A percentile compares a stretch with the other conserved stretches of the same genome.
Conservation (phyloP, 2,888 invertebrate genomes). For the Synergus gifuensis region DNA sequence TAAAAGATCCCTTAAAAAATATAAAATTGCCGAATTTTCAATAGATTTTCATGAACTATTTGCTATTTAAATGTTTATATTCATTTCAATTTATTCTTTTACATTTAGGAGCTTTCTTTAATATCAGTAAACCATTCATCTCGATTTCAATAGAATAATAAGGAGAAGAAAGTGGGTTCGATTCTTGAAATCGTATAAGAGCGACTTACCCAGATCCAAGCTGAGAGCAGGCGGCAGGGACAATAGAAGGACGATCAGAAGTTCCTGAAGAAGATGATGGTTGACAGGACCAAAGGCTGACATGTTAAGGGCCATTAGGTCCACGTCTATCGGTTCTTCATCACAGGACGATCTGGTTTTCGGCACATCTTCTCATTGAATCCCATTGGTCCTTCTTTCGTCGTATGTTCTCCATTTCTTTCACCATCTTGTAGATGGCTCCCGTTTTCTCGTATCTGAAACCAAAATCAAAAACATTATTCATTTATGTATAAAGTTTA, state of each 20-base stretch:
- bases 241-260: conserved; percentile 69
- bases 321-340: conserved; percentile 67
- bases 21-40: too few species aligned
- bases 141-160: conserved; percentile 15
- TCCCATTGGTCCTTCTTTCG: conserved; percentile 46
- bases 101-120: background rate
- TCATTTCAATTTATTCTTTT: too few species aligned
- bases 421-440: conserved; percentile 52
- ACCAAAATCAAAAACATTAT: conserved; percentile 41
- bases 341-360: conserved; percentile 66
- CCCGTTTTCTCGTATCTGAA: conserved; percentile 47
- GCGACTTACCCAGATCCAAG: conserved; percentile 68
- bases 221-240: conserved; percentile 63
- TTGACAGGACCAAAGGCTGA: conserved; percentile 66
- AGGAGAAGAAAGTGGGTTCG: conserved; percentile 35
- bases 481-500: background rate
- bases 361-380: conserved; percentile 42
- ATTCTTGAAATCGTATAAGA: conserved; percentile 46
- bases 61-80: too few species aligned
- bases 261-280: conserved; percentile 65
- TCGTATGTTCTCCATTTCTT: conserved; percentile 54
- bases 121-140: background rate
- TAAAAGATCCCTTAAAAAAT: too few species aligned
- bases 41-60: too few species aligned
- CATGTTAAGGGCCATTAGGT: conserved; percentile 72